Conservation (phyloP, 2,888 invertebrate species). For the Heliconius aoede region DNA sequence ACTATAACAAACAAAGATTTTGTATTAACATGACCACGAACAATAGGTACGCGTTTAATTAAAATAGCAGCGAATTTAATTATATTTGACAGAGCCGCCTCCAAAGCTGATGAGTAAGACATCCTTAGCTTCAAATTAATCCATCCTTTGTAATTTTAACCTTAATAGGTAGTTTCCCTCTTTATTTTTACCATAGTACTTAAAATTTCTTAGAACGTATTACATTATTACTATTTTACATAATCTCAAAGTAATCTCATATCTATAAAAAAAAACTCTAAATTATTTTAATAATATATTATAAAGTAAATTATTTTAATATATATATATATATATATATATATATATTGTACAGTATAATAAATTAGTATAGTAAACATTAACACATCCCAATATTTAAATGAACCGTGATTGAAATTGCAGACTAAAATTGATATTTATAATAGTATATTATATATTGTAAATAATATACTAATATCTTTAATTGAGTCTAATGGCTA, state of each 20-base stretch:
- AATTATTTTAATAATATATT: no score
- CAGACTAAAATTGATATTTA: no score
- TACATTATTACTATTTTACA: not conserved
- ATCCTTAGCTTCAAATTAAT: constrained; percentile 47
- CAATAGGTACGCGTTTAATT: constrained; percentile 39
- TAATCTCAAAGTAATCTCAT: not conserved
- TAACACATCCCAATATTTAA: no score
- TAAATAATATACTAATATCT: no score
- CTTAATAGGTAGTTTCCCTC: constrained; percentile 31
- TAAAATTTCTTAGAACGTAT: not conserved
- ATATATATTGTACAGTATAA: no score
- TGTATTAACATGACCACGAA: not conserved
- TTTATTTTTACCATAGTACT: no score
- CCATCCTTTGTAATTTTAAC: constrained; percentile 40
- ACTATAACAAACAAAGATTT: not conserved
- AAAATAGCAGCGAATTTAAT: constrained; percentile 47
- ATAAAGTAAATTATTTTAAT: no score
- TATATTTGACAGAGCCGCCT: constrained; percentile 41
- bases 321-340: no score
- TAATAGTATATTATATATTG: no score
- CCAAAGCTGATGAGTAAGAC: constrained; percentile 40
- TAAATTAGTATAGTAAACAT: no score
- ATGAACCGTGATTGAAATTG: not conserved
- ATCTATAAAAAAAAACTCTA: no score
- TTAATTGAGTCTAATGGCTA: no score